Evolutionary conservation across 1,140 invertebrate genomes (phyloP), one percentile per base, ranked within the genome.

Genomic region (Philopotamus ludificatus): DNA sequence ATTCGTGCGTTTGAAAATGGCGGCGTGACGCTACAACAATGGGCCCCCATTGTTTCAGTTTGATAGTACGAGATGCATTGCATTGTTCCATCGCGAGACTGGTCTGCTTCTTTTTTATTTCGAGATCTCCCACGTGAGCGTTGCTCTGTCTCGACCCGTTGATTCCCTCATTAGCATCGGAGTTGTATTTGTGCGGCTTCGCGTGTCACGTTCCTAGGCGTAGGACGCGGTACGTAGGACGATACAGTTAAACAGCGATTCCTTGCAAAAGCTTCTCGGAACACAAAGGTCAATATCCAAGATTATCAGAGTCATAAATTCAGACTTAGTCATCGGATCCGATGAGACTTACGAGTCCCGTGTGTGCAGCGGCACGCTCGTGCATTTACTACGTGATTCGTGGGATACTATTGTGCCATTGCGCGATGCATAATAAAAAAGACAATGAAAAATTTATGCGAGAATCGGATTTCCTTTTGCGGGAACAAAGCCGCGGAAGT

Each of bases 91-190:
- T 54, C 23, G 3, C 22, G 18, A 23, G 15, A 51, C 15, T 51
- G 51, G 51, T 26, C 22, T 26, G n/a, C 42, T 2, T 21, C 45
- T 49, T 9, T 49, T 3, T 20, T 53, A 18, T 2, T 34, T 16
- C 20, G 2, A 3, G 42, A 1, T 41, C 26, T 57, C 57, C 23
- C 57, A 60, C 57, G 42, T 60, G 4, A 10, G 21, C 7, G 42
- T 47, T 47, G 42, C 39, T 25, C 57, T 47, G 57, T 60, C 57
- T 47, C 57, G 57, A 60, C 4, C 44, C 15, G 57, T 3, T 44
- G 57, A 47, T 47, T 60, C 41, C 57, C 57, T 60, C 44, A 60
- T 60, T 60, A 60, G 42, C 57, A 60, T 60, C 42, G 41, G 23
- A 26, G 3, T 7, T 47, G 44, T 18, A 60, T 44, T 39, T 60